Evolutionary conservation across 92 coral and sea anemone species (phyloP).

Genomic region (Umimayanthus kanabou): DNA sequence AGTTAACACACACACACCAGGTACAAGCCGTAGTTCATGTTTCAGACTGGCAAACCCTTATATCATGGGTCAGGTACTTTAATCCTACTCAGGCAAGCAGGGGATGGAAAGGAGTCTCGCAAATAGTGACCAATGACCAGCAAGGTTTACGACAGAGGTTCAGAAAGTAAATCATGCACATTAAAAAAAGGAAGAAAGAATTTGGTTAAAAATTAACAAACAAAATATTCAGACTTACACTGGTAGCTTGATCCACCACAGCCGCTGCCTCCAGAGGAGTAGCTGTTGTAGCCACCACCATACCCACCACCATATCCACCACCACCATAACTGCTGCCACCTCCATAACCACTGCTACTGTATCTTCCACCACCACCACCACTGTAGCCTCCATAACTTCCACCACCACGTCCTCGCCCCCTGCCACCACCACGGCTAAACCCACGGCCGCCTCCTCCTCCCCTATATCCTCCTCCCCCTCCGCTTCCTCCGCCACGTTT

Average conservation of each 20-base stretch:
- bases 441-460: slow-evolving; percentile 41
- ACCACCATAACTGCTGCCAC: neutral
- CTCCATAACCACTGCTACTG: neutral
- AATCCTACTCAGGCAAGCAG: no score
- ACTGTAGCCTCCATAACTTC: neutral
- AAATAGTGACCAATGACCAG: neutral
- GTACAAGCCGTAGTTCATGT: no score
- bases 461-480: slow-evolving; percentile 24
- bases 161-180: neutral
- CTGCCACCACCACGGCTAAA: slow-evolving; percentile 14
- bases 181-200: no score
- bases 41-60: no score
- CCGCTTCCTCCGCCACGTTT: slow-evolving; percentile 49
- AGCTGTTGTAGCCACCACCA: neutral
- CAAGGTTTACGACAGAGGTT: neutral
- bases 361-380: slow-evolving; percentile 24
- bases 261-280: neutral
- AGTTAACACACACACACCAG: no score
- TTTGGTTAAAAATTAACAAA: neutral
- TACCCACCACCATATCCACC: neutral
- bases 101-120: neutral
- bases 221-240: neutral
- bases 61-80: no score
- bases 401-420: slow-evolving; percentile 1
- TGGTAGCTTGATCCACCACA: neutral